Evolutionary conservation across 1,140 invertebrate genomes (phyloP), one percentile per base, ranked within the genome.

Genomic region (Telenomus remus): DNA sequence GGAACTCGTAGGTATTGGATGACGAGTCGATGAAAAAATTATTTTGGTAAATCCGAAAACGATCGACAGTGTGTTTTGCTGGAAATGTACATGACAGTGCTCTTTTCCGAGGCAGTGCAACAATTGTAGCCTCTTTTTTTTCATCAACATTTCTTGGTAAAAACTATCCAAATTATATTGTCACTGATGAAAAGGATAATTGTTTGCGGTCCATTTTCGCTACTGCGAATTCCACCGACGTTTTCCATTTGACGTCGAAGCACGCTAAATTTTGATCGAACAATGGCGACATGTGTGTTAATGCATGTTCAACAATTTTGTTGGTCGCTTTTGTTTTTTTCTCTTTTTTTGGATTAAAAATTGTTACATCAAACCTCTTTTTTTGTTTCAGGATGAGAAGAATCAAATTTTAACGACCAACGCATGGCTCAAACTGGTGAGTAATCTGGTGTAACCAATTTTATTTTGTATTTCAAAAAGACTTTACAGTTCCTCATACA

Each of bases 401-500:
- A 94, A 94, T 91, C 96, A 98, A 92, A 96, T 97, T 87, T 92
- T 98, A 85, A 96, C 95, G 84, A 97, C 96, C 89, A 97, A 97
- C 90, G 94, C 96, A 87, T 98, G 96, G 96, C 93, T 97, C 82
- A 96, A 97, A 91, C 92, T 97, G 95, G 96, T 97, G 93, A 96
- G 96, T 95, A 14, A 4, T 43, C 39, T 44, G 13, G 12, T 13
- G 2, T 3, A 39, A 39, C 9, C 37, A n/a, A n/a, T 39, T 39
- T 39, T 16, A 55, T 19, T 34, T 59, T 48, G 13, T 59, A 8
- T 34, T 16, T n/a, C n/a, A n/a, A n/a, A n/a, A n/a, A n/a, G n/a
- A n/a, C n/a, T n/a, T n/a, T n/a, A n/a, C n/a, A n/a, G n/a, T n/a
- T n/a, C n/a, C n/a, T n/a, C n/a, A n/a, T n/a, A n/a, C n/a, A n/a